Evolutionary conservation across 2,888 invertebrate genomes (phyloP), one percentile per base, ranked within the genome.

Genomic region (Nephrotoma appendiculata): DNA sequence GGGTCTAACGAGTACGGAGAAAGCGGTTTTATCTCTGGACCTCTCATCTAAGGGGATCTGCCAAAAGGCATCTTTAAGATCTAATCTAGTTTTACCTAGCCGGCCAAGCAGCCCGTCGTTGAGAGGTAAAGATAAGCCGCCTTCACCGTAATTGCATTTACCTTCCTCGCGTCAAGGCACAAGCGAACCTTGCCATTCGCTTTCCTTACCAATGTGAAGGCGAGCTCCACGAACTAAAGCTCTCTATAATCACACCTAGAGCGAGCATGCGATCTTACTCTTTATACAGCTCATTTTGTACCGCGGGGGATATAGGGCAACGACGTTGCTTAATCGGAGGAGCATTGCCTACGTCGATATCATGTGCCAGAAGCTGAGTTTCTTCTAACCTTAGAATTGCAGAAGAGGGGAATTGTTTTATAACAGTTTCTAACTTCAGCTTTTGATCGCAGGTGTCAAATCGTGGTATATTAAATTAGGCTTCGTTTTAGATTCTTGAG

Each of bases 221-320:
- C 89, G 0, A 19, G 19, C 19, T 19, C 19, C 19, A 19, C 1
- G 19, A 19, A 19, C 19, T 19, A 19, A 19, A 19, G 19, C 19
- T 19, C 19, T 19, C 19, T 19, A 1, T 1, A 19, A 19, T 19
- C 19, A 19, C 19, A 19, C 19, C 19, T 19, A 88, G 84, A 5
- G 44, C 86, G 1, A 90, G 42, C 90, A 90, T 90, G 2, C 89
- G 86, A 45, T 90, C 89, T 0, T 90, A 88, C 87, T 90, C 90
- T 6, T 87, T 87, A 57, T 88, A 88, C 3, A 88, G 15, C 12
- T 88, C 48, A 7, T 87, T 87, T 84, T 89, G 88, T 7, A 88
- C 86, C 3, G 87, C 88, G 88, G 88, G 4, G 1, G 88, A 88
- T 6, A 89, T 87, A 0, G 88, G 87, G 86, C 88, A 89, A 83